A percentile compares a stretch with the other conserved stretches of the same genome.
phyloP scores from a whole-genome alignment of 2,113 vertebrate species.

The Hypanus sabinus region DNA sequence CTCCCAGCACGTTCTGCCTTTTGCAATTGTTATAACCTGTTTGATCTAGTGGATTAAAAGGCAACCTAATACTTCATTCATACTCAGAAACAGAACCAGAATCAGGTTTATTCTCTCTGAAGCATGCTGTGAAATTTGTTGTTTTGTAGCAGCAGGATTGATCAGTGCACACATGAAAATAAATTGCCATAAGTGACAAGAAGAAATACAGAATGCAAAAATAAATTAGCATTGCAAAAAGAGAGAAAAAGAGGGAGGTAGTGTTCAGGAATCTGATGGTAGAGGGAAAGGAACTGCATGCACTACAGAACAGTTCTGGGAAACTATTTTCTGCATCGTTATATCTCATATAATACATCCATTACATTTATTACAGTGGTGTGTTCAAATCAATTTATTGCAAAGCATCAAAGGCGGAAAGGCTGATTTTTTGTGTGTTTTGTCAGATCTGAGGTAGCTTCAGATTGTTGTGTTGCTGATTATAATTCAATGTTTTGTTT shows the following conservation, averaged over 20 bases:
- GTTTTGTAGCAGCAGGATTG: too few species aligned
- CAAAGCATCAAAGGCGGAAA: neutral
- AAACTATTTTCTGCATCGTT: neutral
- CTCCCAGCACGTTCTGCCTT: neutral
- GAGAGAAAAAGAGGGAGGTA: too few species aligned
- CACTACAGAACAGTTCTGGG: neutral
- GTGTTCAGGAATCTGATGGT: too few species aligned
- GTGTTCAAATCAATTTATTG: neutral
- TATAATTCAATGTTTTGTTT: neutral
- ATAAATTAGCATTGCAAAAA: too few species aligned
- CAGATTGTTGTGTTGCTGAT: neutral
- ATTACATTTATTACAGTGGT: neutral
- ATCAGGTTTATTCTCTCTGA: too few species aligned
- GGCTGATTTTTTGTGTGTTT: neutral
- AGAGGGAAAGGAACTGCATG: too few species aligned
- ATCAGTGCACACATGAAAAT: too few species aligned
- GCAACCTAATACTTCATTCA: neutral
- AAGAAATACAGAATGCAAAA: too few species aligned
- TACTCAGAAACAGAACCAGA: too few species aligned
- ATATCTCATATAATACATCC: neutral
- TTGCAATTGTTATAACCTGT: neutral
- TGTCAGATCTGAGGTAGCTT: neutral
- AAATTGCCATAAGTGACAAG: too few species aligned
- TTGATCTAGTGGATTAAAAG: conserved; percentile 9
- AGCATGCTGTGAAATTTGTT: too few species aligned